Evolutionary conservation across 2,797 vertebrate genomes (phyloP).

Genomic region (Todus mexicanus): DNA sequence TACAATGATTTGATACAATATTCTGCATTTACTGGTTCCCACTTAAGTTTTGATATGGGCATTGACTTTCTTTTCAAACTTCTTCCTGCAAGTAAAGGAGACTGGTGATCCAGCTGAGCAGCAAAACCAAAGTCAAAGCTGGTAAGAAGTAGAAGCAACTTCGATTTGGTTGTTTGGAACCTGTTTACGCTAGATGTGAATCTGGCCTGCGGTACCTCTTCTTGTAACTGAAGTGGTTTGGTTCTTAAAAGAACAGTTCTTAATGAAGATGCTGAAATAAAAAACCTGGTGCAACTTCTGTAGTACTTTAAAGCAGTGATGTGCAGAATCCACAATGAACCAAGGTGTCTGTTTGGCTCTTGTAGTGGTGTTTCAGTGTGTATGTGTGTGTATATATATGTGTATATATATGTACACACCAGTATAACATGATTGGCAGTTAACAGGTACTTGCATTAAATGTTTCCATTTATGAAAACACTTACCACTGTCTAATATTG

Average conservation of each 20-base stretch:
- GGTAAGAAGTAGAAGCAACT: constrained; percentile 10
- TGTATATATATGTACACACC: background rate
- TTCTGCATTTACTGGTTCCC: constrained; percentile 65
- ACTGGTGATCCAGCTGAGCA: constrained; percentile 48
- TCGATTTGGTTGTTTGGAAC: constrained; percentile 30
- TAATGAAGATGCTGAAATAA: constrained; percentile 24
- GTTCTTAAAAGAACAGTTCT: constrained; percentile 21
- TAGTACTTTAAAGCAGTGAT: background rate
- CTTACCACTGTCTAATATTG: constrained; percentile 30
- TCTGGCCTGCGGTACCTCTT: background rate
- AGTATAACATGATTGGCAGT: background rate
- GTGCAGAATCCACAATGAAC: constrained; percentile 13
- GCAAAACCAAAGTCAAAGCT: constrained; percentile 54
- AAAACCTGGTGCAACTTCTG: constrained; percentile 20
- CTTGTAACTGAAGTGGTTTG: background rate
- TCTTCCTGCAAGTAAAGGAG: constrained; percentile 60
- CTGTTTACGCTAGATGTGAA: background rate
- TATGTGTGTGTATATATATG: background rate
- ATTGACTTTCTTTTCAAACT: constrained; percentile 49
- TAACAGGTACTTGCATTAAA: constrained; percentile 44
- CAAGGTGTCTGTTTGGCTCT: constrained; percentile 50
- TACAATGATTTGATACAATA: constrained; percentile 63
- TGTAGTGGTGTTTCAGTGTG: constrained; percentile 42
- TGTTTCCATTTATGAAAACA: constrained; percentile 52
- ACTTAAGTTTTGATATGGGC: constrained; percentile 67